Evolutionary conservation across 2,113 vertebrate species (phyloP), one percentile per base, ranked within the genome.

Genomic region (Xiphophorus maculatus): DNA sequence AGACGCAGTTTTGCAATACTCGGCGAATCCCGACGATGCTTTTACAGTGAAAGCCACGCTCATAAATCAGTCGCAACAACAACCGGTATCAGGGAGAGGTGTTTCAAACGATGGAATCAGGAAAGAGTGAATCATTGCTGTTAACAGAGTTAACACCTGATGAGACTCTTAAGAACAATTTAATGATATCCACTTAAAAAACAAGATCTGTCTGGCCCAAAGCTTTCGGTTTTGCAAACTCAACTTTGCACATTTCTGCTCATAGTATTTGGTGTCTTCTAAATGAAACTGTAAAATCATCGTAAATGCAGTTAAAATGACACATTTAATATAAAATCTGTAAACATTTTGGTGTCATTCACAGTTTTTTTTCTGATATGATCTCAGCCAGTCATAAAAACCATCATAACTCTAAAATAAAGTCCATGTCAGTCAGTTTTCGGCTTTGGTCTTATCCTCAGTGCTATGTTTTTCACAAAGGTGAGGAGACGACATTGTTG

Each of bases 31-130:
- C 67, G n/a, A 9, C 32, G 40, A 40, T 77, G 28, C 29, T 69
- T 93, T 91, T 84, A 90, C 74, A 93, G 82, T 82, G 72, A 90
- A 90, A 87, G 78, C 29, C 62, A 73, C 74, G 74, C 80, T 83
- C 78, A 90, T 95, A 92, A 94, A 95, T 95, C 92, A 94, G 3
- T 68, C 62, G 65, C 81, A 89, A 63, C 63, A 80, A 65, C 83
- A 88, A 63, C 79, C 75, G 67, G 33, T 65, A 54, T 76, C 42
- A 48, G 44, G 32, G 10, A 73, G 42, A 81, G 58, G 48, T 40
- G 29, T 58, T 76, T 77, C 25, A 71, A 29, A 64, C 62, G 15
- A 35, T 63, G 33, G 25, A 51, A 33, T n/a, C 12, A 65, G 63
- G 15, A 54, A 58, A 10, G 22, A 44, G 8, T 42, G 32, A 83